phyloP scores from a whole-genome alignment of 2,113 vertebrate genomes.

The Chaetura pelagica region DNA sequence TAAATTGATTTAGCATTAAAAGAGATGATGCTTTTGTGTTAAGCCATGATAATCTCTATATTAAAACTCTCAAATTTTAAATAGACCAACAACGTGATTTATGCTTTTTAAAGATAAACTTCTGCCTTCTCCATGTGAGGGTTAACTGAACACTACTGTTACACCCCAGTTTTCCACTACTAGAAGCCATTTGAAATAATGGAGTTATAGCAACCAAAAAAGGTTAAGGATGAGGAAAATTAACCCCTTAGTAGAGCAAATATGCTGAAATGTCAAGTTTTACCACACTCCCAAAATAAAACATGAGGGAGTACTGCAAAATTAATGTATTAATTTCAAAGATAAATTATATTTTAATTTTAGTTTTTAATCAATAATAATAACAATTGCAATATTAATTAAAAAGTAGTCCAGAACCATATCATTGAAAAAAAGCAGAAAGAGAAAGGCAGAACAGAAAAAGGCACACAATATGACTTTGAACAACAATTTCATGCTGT shows the following conservation, averaged over 20 bases:
- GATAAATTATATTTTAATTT: not conserved
- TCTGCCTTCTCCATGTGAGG: not conserved
- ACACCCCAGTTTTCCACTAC: not conserved
- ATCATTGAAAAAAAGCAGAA: not conserved
- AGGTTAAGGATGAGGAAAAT: not conserved
- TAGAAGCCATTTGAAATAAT: not conserved
- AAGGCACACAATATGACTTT: not conserved
- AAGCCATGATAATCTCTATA: not conserved
- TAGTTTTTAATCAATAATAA: not conserved
- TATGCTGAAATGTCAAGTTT: not conserved
- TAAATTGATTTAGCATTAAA: not conserved
- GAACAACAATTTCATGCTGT: not conserved
- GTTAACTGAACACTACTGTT: not conserved
- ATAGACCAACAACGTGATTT: not conserved
- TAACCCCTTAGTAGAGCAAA: not conserved
- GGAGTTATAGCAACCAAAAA: not conserved
- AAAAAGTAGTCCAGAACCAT: not conserved
- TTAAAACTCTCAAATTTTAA: not conserved
- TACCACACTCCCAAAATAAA: not conserved
- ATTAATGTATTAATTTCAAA: not conserved
- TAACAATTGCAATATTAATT: rapidly evolving
- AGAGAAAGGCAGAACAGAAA: not conserved
- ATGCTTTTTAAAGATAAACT: not conserved
- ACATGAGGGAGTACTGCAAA: not conserved
- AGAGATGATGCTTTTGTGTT: not conserved